These are phyloP conservation scores for Cerastis rubricosa DNA, from an alignment of 2,888 invertebrate genomes.

Conservation along the genomic window DNA sequence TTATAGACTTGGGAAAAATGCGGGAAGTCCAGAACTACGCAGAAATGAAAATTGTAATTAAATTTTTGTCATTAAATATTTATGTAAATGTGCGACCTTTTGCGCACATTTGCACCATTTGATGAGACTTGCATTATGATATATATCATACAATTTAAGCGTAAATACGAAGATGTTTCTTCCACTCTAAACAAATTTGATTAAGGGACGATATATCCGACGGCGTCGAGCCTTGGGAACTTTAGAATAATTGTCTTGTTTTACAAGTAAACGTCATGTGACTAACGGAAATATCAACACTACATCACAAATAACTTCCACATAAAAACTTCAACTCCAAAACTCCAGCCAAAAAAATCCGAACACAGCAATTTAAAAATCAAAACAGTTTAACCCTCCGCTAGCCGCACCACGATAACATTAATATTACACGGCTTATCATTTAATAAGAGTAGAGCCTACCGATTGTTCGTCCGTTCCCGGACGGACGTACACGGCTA, in stretches of 20 bases:
- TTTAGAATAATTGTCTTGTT: neutral
- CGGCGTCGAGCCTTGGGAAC: neutral
- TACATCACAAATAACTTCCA: neutral
- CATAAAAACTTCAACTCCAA: conserved; percentile 10
- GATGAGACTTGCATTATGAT: neutral
- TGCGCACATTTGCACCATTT: neutral
- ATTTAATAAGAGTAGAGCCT: conserved; percentile 75
- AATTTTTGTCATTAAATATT: conserved; percentile 7
- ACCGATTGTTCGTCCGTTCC: conserved; percentile 68
- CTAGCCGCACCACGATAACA: conserved; percentile 59
- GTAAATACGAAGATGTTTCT: neutral
- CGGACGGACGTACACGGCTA: conserved; percentile 62
- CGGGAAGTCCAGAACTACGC: conserved; percentile 15
- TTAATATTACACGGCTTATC: conserved; percentile 71
- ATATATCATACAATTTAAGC: too few species aligned
- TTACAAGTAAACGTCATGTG: neutral
- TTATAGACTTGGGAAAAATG: conserved; percentile 41
- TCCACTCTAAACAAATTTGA: neutral
- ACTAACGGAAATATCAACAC: neutral
- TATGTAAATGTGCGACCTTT: conserved; percentile 12
- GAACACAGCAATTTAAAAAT: conserved; percentile 57
- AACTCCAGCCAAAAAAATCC: conserved; percentile 23
- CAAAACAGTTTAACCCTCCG: conserved; percentile 59
- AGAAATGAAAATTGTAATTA: conserved; percentile 32
- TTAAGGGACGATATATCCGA: neutral